These are phyloP conservation scores for Euleptes europaea DNA, from an alignment of 2,113 vertebrate species.

Conservation along the genomic window DNA sequence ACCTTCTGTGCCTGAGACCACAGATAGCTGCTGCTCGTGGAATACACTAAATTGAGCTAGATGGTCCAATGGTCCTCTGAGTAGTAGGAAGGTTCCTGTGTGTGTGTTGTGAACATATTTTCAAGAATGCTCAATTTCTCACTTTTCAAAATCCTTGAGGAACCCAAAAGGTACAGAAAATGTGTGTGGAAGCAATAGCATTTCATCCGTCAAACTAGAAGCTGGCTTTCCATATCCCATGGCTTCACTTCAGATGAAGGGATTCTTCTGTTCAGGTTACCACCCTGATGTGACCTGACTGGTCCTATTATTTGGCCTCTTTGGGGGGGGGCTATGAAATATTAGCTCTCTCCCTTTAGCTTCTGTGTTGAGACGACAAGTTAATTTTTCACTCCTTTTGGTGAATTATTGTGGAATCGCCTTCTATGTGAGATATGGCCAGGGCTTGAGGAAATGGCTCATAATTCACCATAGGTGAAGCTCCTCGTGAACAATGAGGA, in stretches of 20 bases:
- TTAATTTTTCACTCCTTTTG: constrained; percentile 68
- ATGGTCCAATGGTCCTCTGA: too few species aligned
- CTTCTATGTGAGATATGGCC: constrained; percentile 60
- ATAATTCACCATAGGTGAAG: constrained; percentile 65
- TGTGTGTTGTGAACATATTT: background rate
- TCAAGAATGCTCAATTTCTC: background rate
- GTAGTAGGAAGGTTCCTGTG: too few species aligned
- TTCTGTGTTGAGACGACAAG: constrained; percentile 68
- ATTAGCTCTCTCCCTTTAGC: constrained; percentile 63
- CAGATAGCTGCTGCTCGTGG: too few species aligned
- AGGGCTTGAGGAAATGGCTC: constrained; percentile 62
- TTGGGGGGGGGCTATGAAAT: constrained; percentile 56
- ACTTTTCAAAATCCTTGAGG: background rate
- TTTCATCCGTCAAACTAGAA: background rate
- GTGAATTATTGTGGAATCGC: constrained; percentile 61
- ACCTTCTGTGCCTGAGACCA: too few species aligned
- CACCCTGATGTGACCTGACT: constrained; percentile 22
- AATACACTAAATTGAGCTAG: background rate
- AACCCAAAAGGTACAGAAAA: background rate
- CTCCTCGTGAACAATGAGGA: constrained; percentile 60
- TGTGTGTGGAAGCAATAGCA: background rate
- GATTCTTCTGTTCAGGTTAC: constrained; percentile 30
- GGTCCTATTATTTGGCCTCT: constrained; percentile 35
- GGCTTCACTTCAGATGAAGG: background rate
- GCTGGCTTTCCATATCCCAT: background rate